Conservation (phyloP, 2,113 vertebrate species). For the Elachura formosa region DNA sequence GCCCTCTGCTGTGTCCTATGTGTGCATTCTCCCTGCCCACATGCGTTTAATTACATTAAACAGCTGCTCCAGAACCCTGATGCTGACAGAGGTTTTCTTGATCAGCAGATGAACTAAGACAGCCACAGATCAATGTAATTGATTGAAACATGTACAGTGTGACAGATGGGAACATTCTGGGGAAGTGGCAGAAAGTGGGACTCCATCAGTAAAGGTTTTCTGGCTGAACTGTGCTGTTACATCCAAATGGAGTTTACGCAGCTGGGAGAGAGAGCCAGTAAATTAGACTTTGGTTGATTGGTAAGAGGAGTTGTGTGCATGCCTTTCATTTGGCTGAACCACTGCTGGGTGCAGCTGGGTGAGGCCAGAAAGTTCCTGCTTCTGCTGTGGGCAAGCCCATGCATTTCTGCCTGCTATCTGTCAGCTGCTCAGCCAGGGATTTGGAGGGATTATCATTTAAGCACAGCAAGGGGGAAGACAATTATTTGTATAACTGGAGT, state of each 20-base stretch:
- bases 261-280: not conserved
- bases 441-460: not conserved
- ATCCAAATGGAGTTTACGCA: not conserved
- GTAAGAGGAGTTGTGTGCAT: not conserved
- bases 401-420: not conserved
- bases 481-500: not conserved
- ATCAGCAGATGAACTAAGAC: not conserved
- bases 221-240: not conserved
- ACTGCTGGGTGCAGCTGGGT: not conserved
- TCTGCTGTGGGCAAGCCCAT: not conserved
- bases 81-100: not conserved
- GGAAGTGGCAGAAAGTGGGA: not conserved
- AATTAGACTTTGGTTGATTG: not conserved
- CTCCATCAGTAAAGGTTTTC: not conserved
- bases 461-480: not conserved
- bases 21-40: not conserved
- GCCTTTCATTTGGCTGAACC: rapidly evolving
- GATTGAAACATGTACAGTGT: not conserved
- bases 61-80: rapidly evolving
- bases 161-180: not conserved
- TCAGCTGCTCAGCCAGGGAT: not conserved
- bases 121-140: not conserved
- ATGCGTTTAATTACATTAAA: not conserved
- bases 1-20: not conserved
- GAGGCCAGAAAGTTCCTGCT: not conserved